Evolutionary conservation across 2,888 invertebrate species (phyloP), one percentile per base, ranked within the genome.

Genomic region (Branchipolynoe longqiensis): DNA sequence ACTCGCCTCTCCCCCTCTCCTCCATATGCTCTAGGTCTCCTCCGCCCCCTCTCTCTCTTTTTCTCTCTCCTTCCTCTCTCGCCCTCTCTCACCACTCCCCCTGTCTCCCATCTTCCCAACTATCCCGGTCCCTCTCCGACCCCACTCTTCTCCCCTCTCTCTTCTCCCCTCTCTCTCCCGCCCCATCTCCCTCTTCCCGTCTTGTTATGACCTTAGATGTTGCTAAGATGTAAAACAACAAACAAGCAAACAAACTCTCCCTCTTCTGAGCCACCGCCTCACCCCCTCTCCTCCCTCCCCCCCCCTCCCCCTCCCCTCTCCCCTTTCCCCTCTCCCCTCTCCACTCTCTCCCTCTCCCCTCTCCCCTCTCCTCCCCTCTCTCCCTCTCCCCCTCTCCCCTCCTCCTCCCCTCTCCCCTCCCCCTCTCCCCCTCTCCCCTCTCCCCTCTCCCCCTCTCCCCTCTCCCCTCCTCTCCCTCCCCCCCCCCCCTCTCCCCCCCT

Each of bases 321-420:
- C 69, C 62, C 22, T 8, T 31, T 31, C 62, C 62, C 62, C 33
- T n/a, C n/a, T n/a, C n/a, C n/a, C 28, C 62, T 33, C 62, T 62
- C 31, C 62, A 28, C 12, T 1, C 14, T 12, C 3, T 25, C 31
- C 31, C 28, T 31, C 62, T 4, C 4, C 6, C 31, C 14, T 62
- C 2, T 25, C 62, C 31, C 62, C 25, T 25, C 56, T 18, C 56
- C 62, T 31, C 22, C 62, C 62, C 4, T 28, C 1, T 33, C 28
- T 31, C 4, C 28, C 4, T 64, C 12, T 64, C 28, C 58, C 64
- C 64, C 4, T 64, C 33, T 64, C 64, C 28, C 64, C 28, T 28
- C 62, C 25, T 62, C n/a, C 31, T 31, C n/a, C 62, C 31, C 3
- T 18, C 18, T 62, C 62, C 58, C 8, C 58, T 25, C 8, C 58